Conservation (phyloP, 2,113 vertebrate genomes). For the Cranoglanis bouderius region DNA sequence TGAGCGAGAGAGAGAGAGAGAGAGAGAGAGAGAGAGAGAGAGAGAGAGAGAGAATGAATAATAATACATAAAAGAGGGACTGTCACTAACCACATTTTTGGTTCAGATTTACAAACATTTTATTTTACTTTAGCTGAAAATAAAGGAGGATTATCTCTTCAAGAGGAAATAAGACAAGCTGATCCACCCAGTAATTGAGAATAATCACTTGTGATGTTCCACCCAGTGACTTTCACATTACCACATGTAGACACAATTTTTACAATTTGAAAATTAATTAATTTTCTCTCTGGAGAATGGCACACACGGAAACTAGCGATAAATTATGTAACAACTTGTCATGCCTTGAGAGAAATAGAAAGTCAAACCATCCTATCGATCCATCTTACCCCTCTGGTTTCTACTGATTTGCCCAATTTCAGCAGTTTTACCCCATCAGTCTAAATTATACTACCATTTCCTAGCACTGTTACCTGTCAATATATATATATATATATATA, state of each 20-base stretch:
- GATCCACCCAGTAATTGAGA: constrained; percentile 76
- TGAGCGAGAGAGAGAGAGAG: no score
- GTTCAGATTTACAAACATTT: neutral
- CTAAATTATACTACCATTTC: neutral
- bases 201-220: constrained; percentile 70
- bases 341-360: neutral
- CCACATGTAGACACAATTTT: neutral
- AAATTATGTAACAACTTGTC: neutral
- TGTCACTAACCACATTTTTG: neutral
- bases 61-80: no score
- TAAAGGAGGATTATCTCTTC: constrained; percentile 61
- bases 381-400: neutral
- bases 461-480: neutral
- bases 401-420: neutral
- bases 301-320: neutral
- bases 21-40: neutral
- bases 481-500: no score
- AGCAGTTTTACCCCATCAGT: neutral
- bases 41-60: neutral
- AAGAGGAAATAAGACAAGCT: constrained; percentile 71
- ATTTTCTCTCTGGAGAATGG: neutral
- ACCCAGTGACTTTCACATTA: constrained; percentile 58
- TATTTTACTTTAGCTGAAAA: neutral
- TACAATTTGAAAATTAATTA: neutral
- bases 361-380: neutral